Conservation (phyloP, 1,140 invertebrate species). For the Magallana ariakensis region DNA sequence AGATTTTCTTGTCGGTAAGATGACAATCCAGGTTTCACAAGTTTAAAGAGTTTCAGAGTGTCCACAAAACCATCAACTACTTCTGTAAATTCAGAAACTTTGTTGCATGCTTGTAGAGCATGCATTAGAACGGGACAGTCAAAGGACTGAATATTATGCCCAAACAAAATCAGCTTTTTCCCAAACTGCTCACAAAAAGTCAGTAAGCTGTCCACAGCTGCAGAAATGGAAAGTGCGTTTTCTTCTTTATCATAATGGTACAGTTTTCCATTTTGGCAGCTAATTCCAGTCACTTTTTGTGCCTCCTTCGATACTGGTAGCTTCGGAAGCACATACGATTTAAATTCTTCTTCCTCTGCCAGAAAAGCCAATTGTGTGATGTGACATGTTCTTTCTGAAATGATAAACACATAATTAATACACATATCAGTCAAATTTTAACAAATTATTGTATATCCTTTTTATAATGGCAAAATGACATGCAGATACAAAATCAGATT, state of each 20-base stretch:
- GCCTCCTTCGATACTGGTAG: background rate
- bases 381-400: slow-evolving; percentile 1
- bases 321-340: background rate
- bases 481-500: background rate
- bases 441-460: background rate
- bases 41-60: no score
- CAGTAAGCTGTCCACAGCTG: background rate
- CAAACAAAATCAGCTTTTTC: background rate
- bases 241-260: background rate
- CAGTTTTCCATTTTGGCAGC: background rate
- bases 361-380: background rate
- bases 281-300: background rate
- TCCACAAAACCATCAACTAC: no score
- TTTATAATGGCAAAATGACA: background rate
- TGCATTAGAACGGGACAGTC: no score
- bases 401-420: background rate
- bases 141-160: background rate
- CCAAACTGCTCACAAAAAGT: background rate
- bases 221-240: background rate
- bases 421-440: background rate
- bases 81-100: no score
- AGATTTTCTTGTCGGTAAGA: no score
- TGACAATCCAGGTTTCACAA: no score
- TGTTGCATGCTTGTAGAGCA: background rate
- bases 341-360: background rate